Evolutionary conservation across 2,888 invertebrate species (phyloP).

Genomic region (Octonoba sinensis): DNA sequence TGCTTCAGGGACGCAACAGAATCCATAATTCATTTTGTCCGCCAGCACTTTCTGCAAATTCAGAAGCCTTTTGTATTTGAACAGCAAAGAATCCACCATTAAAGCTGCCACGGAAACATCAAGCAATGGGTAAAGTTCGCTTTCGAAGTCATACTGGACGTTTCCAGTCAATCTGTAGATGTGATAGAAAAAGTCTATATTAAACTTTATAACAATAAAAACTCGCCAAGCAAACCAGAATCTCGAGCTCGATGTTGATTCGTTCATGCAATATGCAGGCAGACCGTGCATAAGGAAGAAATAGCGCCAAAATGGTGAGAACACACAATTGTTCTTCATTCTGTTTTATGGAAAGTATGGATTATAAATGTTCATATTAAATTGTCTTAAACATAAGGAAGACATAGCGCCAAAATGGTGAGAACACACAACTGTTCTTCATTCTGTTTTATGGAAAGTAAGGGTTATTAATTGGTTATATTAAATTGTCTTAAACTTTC

Average conservation of each 20-base stretch:
- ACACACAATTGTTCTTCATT: slow-evolving; percentile 18
- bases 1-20: slow-evolving; percentile 1
- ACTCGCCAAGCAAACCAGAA: slow-evolving; percentile 43
- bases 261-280: slow-evolving; percentile 21
- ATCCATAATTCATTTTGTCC: slow-evolving; percentile 9
- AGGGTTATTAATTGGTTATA: no score
- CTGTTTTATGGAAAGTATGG: no score
- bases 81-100: slow-evolving; percentile 34
- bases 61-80: slow-evolving; percentile 27
- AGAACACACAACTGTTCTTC: no score
- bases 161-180: not conserved
- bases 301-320: not conserved
- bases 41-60: slow-evolving; percentile 19
- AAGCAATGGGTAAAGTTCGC: slow-evolving; percentile 14
- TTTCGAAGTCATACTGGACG: not conserved
- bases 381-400: no score
- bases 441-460: no score
- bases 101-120: slow-evolving; percentile 39
- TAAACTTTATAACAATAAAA: slow-evolving; percentile 22
- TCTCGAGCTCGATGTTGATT: slow-evolving; percentile 1
- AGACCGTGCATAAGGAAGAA: slow-evolving; percentile 38
- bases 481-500: no score
- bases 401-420: no score
- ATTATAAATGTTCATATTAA: no score
- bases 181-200: slow-evolving; percentile 15